A percentile compares a stretch with the other conserved stretches of the same genome.
Evolutionary conservation across 2,113 vertebrate genomes (phyloP).

Genomic region (Puntigrus tetrazona): DNA sequence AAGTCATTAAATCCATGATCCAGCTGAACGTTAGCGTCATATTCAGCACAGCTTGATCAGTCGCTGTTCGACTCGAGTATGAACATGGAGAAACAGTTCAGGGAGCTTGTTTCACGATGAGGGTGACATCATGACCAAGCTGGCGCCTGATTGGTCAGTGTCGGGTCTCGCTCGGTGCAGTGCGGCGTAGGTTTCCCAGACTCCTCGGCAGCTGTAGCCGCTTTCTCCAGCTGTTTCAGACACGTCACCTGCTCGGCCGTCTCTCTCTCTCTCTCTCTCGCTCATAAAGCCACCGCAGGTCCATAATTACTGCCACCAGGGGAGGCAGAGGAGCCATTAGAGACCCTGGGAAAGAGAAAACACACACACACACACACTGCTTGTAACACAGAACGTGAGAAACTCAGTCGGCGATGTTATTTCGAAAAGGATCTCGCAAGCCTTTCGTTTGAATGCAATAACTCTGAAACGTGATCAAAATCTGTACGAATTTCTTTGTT

Average conservation of each 20-base stretch:
- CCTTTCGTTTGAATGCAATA: too few species aligned
- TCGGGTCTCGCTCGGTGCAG: conserved; percentile 31
- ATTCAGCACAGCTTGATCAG: too few species aligned
- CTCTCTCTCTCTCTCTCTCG: conserved; percentile 8
- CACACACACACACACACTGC: not conserved
- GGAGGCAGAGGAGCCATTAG: conserved; percentile 52
- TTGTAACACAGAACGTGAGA: not conserved
- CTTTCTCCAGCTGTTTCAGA: conserved; percentile 65
- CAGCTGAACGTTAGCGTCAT: too few species aligned
- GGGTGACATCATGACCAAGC: not conserved
- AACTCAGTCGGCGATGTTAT: too few species aligned
- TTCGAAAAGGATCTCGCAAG: too few species aligned
- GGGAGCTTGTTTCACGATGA: too few species aligned
- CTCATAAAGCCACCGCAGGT: conserved; percentile 47
- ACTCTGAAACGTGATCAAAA: too few species aligned
- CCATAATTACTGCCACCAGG: conserved; percentile 58
- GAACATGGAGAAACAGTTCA: too few species aligned
- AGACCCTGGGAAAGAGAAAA: conserved; percentile 38
- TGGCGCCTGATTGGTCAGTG: conserved; percentile 21
- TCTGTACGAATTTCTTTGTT: too few species aligned
- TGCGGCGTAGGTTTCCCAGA: conserved; percentile 46
- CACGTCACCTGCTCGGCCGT: conserved; percentile 61
- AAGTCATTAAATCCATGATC: too few species aligned
- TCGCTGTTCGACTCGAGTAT: too few species aligned
- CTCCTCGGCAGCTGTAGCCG: conserved; percentile 61